A percentile compares a stretch with the other conserved stretches of the same genome.
Conservation (phyloP, 2,113 vertebrate genomes). For the Picathartes gymnocephalus region DNA sequence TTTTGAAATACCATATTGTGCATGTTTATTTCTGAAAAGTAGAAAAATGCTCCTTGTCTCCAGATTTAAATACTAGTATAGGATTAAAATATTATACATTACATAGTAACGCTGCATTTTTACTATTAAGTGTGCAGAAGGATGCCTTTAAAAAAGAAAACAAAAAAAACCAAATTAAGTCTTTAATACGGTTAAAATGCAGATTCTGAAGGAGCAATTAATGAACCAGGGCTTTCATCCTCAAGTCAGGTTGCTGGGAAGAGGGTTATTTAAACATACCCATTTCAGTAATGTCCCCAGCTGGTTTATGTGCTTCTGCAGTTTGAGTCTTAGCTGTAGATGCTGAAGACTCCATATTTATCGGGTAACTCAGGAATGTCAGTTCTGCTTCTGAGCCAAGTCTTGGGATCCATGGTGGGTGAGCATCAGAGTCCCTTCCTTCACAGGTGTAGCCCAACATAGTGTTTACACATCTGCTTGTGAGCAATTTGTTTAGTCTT, state of each 20-base stretch:
- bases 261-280: background rate
- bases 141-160: background rate
- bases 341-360: background rate
- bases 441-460: background rate
- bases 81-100: background rate
- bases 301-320: background rate
- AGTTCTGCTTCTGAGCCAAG: background rate
- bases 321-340: background rate
- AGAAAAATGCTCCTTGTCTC: background rate
- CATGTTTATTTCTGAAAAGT: background rate
- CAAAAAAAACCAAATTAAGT: background rate
- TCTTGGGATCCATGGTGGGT: fast-evolving
- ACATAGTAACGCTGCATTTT: background rate
- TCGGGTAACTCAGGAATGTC: background rate
- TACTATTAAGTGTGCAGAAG: background rate
- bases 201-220: background rate
- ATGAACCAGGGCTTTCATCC: background rate
- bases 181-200: background rate
- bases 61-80: background rate
- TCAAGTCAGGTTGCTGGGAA: background rate
- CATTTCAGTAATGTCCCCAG: background rate
- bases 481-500: background rate
- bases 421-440: background rate
- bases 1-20: background rate
- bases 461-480: background rate